A percentile compares a stretch with the other conserved stretches of the same genome.
phyloP scores from a whole-genome alignment of 2,113 vertebrate species.

The Chaetodon auriga region DNA sequence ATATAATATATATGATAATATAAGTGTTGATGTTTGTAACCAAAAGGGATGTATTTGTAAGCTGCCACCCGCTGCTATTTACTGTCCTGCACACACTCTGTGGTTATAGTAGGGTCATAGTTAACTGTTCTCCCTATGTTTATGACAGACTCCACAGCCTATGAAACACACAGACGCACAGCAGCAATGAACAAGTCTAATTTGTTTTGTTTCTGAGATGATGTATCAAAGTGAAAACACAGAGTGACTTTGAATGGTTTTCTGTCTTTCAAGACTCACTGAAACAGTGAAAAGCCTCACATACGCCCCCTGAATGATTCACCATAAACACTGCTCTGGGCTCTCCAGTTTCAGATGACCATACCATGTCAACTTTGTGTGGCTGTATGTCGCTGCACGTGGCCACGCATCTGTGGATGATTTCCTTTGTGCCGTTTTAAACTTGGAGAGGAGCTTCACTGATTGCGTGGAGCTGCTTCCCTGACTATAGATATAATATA shows the following conservation, averaged over 20 bases:
- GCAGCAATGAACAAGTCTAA: conserved; percentile 10
- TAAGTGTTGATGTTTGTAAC: conserved; percentile 17
- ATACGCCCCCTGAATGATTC: conserved; percentile 14
- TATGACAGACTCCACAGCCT: conserved; percentile 32
- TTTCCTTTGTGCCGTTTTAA: conserved; percentile 54
- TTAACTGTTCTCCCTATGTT: conserved; percentile 33
- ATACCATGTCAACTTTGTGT: conserved; percentile 35
- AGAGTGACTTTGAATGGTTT: neutral
- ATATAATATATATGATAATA: neutral
- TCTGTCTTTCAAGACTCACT: conserved; percentile 19
- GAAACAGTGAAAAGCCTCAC: conserved; percentile 23
- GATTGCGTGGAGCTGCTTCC: conserved; percentile 25
- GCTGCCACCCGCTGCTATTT: conserved; percentile 35
- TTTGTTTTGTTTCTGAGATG: conserved; percentile 12
- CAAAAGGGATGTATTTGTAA: conserved; percentile 28
- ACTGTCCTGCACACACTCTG: conserved; percentile 31
- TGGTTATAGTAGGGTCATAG: conserved; percentile 30
- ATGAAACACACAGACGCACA: conserved; percentile 36
- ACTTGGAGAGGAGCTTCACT: conserved; percentile 34
- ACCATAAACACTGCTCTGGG: conserved; percentile 35
- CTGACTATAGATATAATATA: conserved; percentile 43
- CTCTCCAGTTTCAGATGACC: conserved; percentile 38
- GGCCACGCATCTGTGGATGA: conserved; percentile 45
- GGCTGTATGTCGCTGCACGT: conserved; percentile 33
- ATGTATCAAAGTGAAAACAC: conserved; percentile 33